Percentiles rank a stretch among this genome's conserved stretches.
These are phyloP conservation scores for Pseudopodoces humilis DNA, from an alignment of 2,113 vertebrate species.

Conservation along the genomic window DNA sequence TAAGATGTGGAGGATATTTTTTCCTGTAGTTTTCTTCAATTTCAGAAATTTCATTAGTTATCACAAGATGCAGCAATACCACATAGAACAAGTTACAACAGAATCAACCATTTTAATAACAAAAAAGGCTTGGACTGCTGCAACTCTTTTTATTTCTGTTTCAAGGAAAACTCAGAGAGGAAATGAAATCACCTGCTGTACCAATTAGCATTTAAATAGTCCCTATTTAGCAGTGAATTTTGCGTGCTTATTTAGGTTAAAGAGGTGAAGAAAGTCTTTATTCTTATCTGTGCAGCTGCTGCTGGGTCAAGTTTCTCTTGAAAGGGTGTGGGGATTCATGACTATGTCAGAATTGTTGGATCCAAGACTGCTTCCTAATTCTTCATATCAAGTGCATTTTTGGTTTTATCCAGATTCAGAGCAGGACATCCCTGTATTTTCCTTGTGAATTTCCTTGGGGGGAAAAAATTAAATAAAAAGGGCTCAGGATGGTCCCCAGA, in stretches of 20 bases:
- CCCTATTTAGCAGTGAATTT: background rate
- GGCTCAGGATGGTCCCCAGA: background rate
- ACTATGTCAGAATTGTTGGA: background rate
- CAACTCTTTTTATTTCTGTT: background rate
- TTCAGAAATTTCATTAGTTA: background rate
- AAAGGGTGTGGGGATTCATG: background rate
- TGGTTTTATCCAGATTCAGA: background rate
- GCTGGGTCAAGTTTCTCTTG: background rate
- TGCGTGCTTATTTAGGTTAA: background rate
- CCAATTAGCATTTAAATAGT: conserved; percentile 26
- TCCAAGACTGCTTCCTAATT: background rate
- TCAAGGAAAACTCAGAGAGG: background rate
- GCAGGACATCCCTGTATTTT: background rate
- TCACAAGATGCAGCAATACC: background rate
- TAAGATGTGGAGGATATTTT: background rate
- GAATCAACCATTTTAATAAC: background rate
- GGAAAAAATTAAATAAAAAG: background rate
- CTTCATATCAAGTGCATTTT: background rate
- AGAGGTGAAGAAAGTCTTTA: background rate
- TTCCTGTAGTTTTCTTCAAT: background rate
- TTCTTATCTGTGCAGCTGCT: background rate
- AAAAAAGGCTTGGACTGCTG: background rate
- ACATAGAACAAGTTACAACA: background rate
- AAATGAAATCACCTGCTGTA: conserved; percentile 25
- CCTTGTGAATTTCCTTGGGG: background rate